phyloP scores from a whole-genome alignment of 1,140 invertebrate genomes.

The Drosophila oshimai region DNA sequence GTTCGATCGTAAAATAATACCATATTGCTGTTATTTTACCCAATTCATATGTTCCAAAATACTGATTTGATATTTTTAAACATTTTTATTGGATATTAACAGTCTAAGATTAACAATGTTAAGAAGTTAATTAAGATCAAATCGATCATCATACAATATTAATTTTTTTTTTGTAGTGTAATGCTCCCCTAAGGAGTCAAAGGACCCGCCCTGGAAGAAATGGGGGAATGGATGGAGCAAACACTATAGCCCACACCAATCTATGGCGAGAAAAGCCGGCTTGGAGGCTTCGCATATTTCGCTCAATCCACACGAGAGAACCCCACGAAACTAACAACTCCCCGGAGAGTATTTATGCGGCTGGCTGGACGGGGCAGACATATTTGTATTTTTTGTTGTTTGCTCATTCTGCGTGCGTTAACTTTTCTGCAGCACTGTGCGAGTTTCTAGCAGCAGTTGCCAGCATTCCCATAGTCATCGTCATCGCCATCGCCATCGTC shows the following conservation, averaged over 20 bases:
- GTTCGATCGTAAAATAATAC: no score
- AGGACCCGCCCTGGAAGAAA: slow-evolving; percentile 11
- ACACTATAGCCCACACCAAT: slow-evolving; percentile 4
- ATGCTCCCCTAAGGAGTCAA: not conserved
- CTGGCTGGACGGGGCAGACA: slow-evolving; percentile 58
- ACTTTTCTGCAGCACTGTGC: slow-evolving; percentile 62
- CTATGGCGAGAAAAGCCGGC: not conserved
- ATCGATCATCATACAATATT: no score
- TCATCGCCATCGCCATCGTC: slow-evolving; percentile 5
- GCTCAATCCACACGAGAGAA: slow-evolving; percentile 44
- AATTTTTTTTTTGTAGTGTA: not conserved
- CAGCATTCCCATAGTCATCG: slow-evolving; percentile 58
- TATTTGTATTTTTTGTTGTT: slow-evolving; percentile 26
- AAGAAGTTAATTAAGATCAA: no score
- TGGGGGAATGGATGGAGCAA: not conserved
- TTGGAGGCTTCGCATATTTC: slow-evolving; percentile 50
- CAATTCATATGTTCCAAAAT: no score
- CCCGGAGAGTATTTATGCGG: slow-evolving; percentile 75
- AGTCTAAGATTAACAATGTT: no score
- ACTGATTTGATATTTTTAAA: no score
- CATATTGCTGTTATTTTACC: no score
- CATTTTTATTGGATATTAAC: no score
- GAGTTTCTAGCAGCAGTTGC: slow-evolving; percentile 48
- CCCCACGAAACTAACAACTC: slow-evolving; percentile 62
- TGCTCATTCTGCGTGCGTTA: slow-evolving; percentile 39